phyloP scores from a whole-genome alignment of 1,140 invertebrate genomes.

The Pseudoatta argentina region DNA sequence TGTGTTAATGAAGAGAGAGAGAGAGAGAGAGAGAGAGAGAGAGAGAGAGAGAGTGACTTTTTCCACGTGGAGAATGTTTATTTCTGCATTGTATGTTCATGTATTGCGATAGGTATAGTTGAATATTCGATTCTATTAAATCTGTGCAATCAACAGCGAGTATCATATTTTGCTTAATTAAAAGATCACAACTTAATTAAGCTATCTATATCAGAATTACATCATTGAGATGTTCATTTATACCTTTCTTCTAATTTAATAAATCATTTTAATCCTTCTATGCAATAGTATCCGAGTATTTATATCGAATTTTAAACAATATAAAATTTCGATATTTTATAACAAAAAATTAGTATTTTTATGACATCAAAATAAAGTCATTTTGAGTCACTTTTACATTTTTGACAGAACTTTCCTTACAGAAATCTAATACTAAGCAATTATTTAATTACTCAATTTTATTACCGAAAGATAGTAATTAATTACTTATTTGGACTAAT shows the following conservation, averaged over 20 bases:
- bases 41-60: slow-evolving; percentile 59
- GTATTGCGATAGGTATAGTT: background rate
- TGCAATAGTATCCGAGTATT: too few relatives aligned
- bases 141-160: background rate
- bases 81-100: slow-evolving; percentile 23
- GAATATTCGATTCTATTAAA: slow-evolving; percentile 3
- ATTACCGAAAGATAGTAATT: too few relatives aligned
- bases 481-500: too few relatives aligned
- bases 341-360: too few relatives aligned
- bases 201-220: background rate
- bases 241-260: background rate
- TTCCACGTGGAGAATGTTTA: slow-evolving; percentile 46
- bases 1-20: slow-evolving; percentile 75
- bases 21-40: slow-evolving; percentile 73
- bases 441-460: too few relatives aligned
- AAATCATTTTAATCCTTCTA: background rate
- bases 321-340: too few relatives aligned
- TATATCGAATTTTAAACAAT: too few relatives aligned
- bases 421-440: too few relatives aligned
- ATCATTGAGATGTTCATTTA: background rate
- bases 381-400: too few relatives aligned
- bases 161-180: background rate
- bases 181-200: background rate
- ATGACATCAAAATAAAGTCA: too few relatives aligned
- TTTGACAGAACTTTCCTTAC: too few relatives aligned